Evolutionary conservation across 2,113 vertebrate genomes (phyloP).

Genomic region (Fulica atra): DNA sequence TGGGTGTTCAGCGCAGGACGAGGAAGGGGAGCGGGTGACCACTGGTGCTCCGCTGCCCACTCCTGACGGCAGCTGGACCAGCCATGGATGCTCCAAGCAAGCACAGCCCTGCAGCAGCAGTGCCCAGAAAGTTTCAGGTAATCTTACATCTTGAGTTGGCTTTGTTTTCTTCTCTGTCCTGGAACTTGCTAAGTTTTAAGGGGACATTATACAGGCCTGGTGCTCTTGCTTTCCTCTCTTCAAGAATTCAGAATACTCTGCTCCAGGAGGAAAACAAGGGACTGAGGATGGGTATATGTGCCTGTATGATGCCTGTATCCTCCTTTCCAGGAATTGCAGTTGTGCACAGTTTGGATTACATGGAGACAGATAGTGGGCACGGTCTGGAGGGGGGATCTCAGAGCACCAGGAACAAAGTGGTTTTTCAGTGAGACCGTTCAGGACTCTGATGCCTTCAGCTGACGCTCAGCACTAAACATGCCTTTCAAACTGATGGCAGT

Average conservation of each 20-base stretch:
- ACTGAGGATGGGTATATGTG: background rate
- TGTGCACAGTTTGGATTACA: background rate
- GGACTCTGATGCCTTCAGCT: background rate
- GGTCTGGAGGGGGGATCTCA: background rate
- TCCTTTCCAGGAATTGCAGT: background rate
- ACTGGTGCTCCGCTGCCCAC: no score
- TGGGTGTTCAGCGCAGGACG: accelerated
- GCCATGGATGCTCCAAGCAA: accelerated
- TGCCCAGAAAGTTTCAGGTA: no score
- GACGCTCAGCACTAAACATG: background rate
- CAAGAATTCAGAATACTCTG: background rate
- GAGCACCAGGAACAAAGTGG: background rate
- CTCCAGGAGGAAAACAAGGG: background rate
- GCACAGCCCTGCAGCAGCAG: background rate
- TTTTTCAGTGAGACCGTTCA: background rate
- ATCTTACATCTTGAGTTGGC: background rate
- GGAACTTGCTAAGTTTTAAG: background rate
- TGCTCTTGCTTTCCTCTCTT: background rate
- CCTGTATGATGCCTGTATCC: background rate
- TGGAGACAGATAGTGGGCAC: background rate
- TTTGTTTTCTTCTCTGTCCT: background rate
- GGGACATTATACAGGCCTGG: background rate
- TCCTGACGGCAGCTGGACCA: background rate
- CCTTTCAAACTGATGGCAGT: background rate
- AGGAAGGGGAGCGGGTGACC: background rate